A percentile compares a stretch with the other conserved stretches of the same genome.
phyloP scores from a whole-genome alignment of 2,113 vertebrate genomes.

The Menidia beryllina region DNA sequence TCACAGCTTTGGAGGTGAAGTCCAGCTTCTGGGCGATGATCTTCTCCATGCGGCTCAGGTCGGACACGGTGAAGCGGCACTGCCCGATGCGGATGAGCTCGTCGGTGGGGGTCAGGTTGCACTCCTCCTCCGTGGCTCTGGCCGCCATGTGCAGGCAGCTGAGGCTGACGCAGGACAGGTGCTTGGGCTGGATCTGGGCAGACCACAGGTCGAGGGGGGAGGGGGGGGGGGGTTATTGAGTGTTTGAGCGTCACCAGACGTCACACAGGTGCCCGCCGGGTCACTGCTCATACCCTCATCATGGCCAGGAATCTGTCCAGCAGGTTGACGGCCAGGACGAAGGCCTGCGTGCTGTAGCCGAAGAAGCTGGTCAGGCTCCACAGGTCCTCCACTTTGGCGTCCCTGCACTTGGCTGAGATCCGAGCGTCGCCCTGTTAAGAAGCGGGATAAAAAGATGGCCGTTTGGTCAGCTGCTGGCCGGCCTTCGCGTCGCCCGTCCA shows the following conservation, averaged over 20 bases:
- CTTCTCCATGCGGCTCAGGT: conserved; percentile 95
- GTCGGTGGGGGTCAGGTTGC: conserved; percentile 86
- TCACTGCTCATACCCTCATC: conserved; percentile 88
- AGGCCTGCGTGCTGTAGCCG: conserved; percentile 93
- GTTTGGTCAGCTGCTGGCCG: not conserved
- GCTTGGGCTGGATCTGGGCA: conserved; percentile 95
- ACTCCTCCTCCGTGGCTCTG: conserved; percentile 89
- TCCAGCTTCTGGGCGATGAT: conserved; percentile 94
- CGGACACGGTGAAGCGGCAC: conserved; percentile 94
- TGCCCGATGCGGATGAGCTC: conserved; percentile 98
- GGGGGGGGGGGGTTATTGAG: too few relatives aligned
- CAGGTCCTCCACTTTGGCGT: conserved; percentile 94
- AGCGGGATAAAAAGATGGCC: not conserved
- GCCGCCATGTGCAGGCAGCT: conserved; percentile 94
- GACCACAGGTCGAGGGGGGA: too few relatives aligned
- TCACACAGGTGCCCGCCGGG: not conserved
- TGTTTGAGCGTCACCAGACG: too few relatives aligned
- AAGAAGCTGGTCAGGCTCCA: conserved; percentile 97
- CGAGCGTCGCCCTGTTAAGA: conserved; percentile 83
- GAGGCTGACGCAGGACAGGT: conserved; percentile 95
- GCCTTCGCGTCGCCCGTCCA: too few relatives aligned
- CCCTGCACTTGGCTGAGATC: conserved; percentile 90
- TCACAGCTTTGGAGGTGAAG: conserved; percentile 95
- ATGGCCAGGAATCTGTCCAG: conserved; percentile 96
- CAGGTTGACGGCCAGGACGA: conserved; percentile 95